Conservation (phyloP, 2,797 vertebrate genomes). For the Malacoraja senta region DNA sequence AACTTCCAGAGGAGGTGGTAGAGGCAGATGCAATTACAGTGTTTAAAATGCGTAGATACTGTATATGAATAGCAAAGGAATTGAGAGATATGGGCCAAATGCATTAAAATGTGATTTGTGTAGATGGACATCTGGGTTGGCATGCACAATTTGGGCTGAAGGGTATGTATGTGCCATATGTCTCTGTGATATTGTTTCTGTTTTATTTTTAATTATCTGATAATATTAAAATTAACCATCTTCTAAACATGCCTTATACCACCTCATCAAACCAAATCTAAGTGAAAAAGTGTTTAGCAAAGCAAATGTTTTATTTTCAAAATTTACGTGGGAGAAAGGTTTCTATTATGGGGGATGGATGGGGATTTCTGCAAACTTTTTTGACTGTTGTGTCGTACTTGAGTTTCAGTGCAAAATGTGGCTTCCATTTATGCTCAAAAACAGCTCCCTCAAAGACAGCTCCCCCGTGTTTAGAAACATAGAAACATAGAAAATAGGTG, state of each 20-base stretch:
- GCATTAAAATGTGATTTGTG: too few relatives aligned
- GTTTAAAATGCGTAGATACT: too few relatives aligned
- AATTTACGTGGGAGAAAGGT: background rate
- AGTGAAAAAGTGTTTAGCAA: background rate
- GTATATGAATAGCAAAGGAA: too few relatives aligned
- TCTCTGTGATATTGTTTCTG: too few relatives aligned
- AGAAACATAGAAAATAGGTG: too few relatives aligned
- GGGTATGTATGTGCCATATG: too few relatives aligned
- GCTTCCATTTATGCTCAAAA: background rate
- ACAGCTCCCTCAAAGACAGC: background rate
- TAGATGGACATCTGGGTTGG: background rate
- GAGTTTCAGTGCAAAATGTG: background rate
- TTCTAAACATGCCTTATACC: background rate
- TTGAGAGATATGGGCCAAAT: too few relatives aligned
- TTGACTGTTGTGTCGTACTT: background rate
- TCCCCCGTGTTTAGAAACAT: too few relatives aligned
- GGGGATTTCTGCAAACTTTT: conserved; percentile 28
- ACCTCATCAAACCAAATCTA: background rate
- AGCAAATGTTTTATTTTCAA: background rate
- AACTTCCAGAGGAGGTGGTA: too few relatives aligned
- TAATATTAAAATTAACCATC: background rate
- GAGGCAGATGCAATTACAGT: too few relatives aligned
- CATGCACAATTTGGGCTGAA: too few relatives aligned
- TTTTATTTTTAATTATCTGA: background rate
- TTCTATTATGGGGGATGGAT: conserved; percentile 16